A percentile compares a stretch with the other conserved stretches of the same genome.
Conservation (phyloP, 1,140 invertebrate genomes). For the Drosophila fuyamai region DNA sequence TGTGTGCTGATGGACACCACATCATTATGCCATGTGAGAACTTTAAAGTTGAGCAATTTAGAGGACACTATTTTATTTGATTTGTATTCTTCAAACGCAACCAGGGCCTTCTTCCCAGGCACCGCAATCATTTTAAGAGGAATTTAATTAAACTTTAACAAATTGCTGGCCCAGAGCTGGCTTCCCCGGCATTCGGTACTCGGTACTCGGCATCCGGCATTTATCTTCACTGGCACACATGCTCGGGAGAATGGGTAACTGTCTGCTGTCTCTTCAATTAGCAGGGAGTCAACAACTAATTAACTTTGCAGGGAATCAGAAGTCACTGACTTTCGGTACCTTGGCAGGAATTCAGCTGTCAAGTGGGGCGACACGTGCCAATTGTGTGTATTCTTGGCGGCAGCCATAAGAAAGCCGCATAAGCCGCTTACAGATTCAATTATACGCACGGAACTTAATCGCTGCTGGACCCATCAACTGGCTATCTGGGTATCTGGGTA, state of each 20-base stretch:
- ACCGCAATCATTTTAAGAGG: slow-evolving; percentile 19
- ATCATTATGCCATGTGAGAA: too few species aligned
- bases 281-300: slow-evolving; percentile 51
- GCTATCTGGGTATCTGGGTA: too few species aligned
- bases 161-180: slow-evolving; percentile 25
- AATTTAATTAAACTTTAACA: slow-evolving; percentile 52
- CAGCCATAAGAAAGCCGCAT: slow-evolving; percentile 28
- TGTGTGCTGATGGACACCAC: too few species aligned
- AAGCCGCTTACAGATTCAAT: slow-evolving; percentile 58
- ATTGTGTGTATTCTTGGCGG: slow-evolving; percentile 7
- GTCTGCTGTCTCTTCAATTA: slow-evolving; percentile 39
- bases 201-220: neutral
- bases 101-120: neutral
- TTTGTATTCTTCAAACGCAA: neutral
- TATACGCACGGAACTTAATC: slow-evolving; percentile 28
- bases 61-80: slow-evolving; percentile 1
- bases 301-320: slow-evolving; percentile 35
- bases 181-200: slow-evolving; percentile 1
- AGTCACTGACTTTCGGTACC: slow-evolving; percentile 11
- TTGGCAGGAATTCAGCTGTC: neutral
- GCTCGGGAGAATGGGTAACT: neutral
- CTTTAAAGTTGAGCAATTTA: neutral
- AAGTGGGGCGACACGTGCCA: slow-evolving; percentile 37
- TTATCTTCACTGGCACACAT: slow-evolving; percentile 12
- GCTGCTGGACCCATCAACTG: too few species aligned